Evolutionary conservation across 2,113 vertebrate genomes (phyloP), one percentile per base, ranked within the genome.

Genomic region (Mionectes macconnelli): DNA sequence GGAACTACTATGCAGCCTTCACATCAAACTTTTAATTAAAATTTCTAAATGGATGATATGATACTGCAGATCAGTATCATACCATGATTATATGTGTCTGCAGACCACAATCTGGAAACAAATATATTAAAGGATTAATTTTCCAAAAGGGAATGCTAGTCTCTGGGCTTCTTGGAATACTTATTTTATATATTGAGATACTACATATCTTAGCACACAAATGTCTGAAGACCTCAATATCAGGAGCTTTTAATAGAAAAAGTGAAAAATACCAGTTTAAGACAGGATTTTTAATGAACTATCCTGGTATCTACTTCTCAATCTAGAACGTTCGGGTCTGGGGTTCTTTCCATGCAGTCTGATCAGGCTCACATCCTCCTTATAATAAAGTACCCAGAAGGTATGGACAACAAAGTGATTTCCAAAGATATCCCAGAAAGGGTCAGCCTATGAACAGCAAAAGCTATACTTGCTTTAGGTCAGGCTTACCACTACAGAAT

Each of bases 11-110:
- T 2, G 39, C 47, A 89, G 80, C 72, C 76, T 90, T 94, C 73
- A 63, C 64, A 94, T 44, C 52, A 89, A 78, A 89, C 76, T 94
- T 96, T 84, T 95, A 96, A 96, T 93, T 96, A 94, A 94, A 94
- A 67, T 9, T 19, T 69, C 52, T 55, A 78, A 94, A 84, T 60
- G 56, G 60, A 81, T 89, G 79, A 94, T 81, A 81, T 8, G 86
- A 81, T 93, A 60, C 33, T 89, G 64, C 80, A 96, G 89, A 95
- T 89, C 44, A 40, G 60, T 93, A 94, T 92, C 90, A 81, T 33
- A 47, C 25, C 27, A n/a, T 81, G 79, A 94, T 90, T 84, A 84
- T 55, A 69, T 25, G 25, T 75, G 53, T 74, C 76, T 93, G 83
- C 80, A 92, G 73, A 94, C 79, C 83, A 75, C 84, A 78, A 64